phyloP scores from a whole-genome alignment of 2,888 invertebrate genomes.

The Sialis fuliginosa region DNA sequence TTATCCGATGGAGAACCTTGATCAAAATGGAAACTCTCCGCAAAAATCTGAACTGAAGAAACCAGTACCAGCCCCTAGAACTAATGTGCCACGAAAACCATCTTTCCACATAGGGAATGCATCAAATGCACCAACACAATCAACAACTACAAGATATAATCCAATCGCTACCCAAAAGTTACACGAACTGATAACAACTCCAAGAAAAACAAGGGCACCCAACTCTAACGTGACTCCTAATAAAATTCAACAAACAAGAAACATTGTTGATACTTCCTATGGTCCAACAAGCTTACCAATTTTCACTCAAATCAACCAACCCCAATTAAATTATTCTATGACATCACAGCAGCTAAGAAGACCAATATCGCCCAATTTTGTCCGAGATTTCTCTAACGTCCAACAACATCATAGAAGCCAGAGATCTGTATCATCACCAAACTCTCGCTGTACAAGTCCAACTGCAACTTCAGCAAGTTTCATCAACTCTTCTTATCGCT shows the following conservation, averaged over 20 bases:
- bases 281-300: no score
- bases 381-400: conserved; percentile 2
- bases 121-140: conserved; percentile 15
- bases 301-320: background rate
- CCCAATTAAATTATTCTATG: no score
- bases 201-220: conserved; percentile 24
- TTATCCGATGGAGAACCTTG: conserved; percentile 2
- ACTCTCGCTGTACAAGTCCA: conserved; percentile 28
- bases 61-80: conserved; percentile 6
- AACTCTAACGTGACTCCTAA: conserved; percentile 10
- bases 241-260: conserved; percentile 9
- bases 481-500: conserved; percentile 21
- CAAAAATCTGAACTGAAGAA: conserved; percentile 4
- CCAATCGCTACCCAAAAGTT: conserved; percentile 57
- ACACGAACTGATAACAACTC: conserved; percentile 54
- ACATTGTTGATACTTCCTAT: no score
- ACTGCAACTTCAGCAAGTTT: conserved; percentile 20
- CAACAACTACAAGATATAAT: conserved; percentile 35
- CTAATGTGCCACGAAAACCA: conserved; percentile 7
- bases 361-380: no score
- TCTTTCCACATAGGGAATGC: conserved; percentile 5
- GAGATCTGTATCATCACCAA: conserved; percentile 22
- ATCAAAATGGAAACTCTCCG: conserved; percentile 12
- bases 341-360: conserved; percentile 1
- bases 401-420: background rate